phyloP scores from a whole-genome alignment of 1,140 invertebrate species.

The Hyposmocoma kahamanoa region DNA sequence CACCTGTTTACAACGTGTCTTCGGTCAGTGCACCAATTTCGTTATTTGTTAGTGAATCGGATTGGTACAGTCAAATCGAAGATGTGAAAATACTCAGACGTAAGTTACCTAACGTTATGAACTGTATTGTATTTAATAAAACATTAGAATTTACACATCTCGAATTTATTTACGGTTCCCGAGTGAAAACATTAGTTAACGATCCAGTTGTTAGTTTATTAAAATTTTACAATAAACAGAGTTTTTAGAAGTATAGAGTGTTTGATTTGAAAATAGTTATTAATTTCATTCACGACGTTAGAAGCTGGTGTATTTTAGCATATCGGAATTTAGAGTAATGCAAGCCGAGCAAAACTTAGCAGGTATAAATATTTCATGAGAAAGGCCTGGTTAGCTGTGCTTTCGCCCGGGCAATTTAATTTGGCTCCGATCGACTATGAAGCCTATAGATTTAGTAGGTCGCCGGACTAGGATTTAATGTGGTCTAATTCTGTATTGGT shows the following conservation, averaged over 20 bases:
- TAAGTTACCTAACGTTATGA: constrained; percentile 31
- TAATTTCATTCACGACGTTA: too few species aligned
- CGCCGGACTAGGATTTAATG: too few species aligned
- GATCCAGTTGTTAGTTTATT: constrained; percentile 33
- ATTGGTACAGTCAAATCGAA: constrained; percentile 41
- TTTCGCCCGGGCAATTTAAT: constrained; percentile 21
- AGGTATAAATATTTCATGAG: constrained; percentile 32
- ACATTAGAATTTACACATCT: constrained; percentile 47
- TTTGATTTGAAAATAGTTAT: too few species aligned
- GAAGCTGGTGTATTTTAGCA: too few species aligned
- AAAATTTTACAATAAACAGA: too few species aligned
- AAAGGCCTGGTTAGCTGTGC: constrained; percentile 8
- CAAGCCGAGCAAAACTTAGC: constrained; percentile 4
- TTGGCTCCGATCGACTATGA: constrained; percentile 22
- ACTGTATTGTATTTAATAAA: constrained; percentile 30
- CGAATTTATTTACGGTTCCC: constrained; percentile 50
- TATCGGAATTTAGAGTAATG: background rate
- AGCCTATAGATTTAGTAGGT: too few species aligned
- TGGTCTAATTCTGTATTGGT: too few species aligned
- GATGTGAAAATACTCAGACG: constrained; percentile 30
- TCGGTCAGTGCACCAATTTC: constrained; percentile 31
- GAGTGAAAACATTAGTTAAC: constrained; percentile 38
- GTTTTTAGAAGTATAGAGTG: too few species aligned
- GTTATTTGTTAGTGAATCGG: constrained; percentile 39
- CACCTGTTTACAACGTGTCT: constrained; percentile 44